Conservation (phyloP, 53 echinoderm and acorn worm genomes). For the Actinopyga echinites region DNA sequence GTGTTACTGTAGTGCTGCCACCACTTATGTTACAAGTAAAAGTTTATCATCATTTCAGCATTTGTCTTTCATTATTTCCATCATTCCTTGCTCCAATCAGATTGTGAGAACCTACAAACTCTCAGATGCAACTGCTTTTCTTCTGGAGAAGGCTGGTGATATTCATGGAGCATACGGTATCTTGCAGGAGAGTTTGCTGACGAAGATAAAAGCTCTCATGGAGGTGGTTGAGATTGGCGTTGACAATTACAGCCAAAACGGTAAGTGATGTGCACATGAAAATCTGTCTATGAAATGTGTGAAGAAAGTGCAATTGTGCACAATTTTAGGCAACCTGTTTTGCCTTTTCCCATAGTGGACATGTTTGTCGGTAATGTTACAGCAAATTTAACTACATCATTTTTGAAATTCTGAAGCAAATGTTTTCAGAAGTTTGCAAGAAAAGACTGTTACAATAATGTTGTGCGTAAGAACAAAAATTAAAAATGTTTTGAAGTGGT, state of each 20-base stretch:
- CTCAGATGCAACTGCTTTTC: constrained; percentile 86
- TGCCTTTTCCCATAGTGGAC: no score
- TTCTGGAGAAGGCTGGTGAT: constrained; percentile 97
- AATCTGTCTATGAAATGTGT: no score
- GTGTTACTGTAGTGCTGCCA: neutral
- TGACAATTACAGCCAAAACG: constrained; percentile 47
- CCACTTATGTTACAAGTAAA: neutral
- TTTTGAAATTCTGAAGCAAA: no score
- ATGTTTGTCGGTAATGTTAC: no score
- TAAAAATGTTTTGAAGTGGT: no score
- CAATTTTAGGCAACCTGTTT: no score
- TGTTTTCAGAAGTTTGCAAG: no score
- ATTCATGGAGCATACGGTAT: constrained; percentile 96
- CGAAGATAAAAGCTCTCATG: constrained; percentile 65
- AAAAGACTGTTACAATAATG: no score
- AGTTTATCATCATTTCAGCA: neutral
- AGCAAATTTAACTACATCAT: no score
- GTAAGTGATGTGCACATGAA: constrained; percentile 11
- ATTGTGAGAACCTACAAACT: constrained; percentile 91
- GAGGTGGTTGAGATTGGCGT: constrained; percentile 63
- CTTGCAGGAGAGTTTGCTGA: constrained; percentile 80
- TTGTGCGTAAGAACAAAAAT: no score
- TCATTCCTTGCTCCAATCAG: no score
- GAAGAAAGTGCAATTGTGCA: no score
- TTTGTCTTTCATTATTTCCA: neutral